Evolutionary conservation across 2,113 vertebrate species (phyloP).

Genomic region (Microcebus griseorufus): DNA sequence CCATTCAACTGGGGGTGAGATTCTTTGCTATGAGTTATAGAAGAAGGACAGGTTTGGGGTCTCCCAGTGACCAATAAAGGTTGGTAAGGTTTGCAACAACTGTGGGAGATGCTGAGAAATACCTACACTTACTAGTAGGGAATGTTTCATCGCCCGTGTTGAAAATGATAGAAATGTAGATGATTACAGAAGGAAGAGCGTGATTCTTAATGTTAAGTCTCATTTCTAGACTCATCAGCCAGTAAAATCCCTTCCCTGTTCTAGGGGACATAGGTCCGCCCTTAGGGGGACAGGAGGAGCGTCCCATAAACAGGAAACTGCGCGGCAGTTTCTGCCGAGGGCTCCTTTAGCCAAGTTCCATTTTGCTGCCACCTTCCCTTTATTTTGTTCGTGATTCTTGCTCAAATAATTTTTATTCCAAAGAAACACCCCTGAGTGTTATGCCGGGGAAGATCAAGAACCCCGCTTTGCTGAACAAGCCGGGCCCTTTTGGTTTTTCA

Average conservation of each 20-base stretch:
- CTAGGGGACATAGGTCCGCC: not conserved
- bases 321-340: accelerated
- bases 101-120: not conserved
- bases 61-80: accelerated
- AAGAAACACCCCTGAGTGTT: not conserved
- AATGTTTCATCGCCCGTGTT: not conserved
- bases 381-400: not conserved
- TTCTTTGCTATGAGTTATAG: accelerated
- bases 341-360: accelerated
- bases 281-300: accelerated
- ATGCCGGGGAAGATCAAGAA: accelerated
- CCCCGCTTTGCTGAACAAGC: not conserved
- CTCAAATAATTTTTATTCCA: not conserved
- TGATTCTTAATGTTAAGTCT: not conserved
- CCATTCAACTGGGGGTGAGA: too few species aligned
- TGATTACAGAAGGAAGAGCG: not conserved
- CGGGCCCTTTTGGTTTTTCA: slow-evolving; percentile 75
- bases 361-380: not conserved
- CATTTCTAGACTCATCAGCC: not conserved
- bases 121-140: accelerated
- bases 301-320: accelerated
- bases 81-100: not conserved
- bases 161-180: not conserved
- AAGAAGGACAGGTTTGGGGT: not conserved
- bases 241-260: not conserved